Conservation (phyloP, 2,888 invertebrate genomes). For the Athalia circularis region DNA sequence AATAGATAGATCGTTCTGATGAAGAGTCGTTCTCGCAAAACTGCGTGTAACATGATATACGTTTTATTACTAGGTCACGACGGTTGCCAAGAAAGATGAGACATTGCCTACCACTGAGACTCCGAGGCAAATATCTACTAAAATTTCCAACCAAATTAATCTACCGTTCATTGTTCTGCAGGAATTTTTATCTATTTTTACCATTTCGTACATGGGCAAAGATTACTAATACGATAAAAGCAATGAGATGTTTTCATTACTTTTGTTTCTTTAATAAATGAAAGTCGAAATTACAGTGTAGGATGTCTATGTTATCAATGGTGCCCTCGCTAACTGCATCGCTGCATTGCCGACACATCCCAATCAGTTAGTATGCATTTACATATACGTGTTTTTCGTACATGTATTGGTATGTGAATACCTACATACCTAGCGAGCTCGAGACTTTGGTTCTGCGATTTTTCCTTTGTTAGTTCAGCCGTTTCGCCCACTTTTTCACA, state of each 20-base stretch:
- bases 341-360: slow-evolving; percentile 16
- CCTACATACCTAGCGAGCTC: background rate
- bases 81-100: slow-evolving; percentile 16
- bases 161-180: too few relatives aligned
- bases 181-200: too few relatives aligned
- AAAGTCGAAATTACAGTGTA: too few relatives aligned
- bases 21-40: too few relatives aligned
- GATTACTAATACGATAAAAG: too few relatives aligned
- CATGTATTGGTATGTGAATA: background rate
- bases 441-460: too few relatives aligned
- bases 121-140: background rate
- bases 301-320: background rate
- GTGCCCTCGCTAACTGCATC: background rate
- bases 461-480: slow-evolving; percentile 1
- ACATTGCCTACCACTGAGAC: background rate
- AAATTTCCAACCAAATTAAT: too few relatives aligned
- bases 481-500: slow-evolving; percentile 3
- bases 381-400: background rate
- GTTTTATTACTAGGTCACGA: slow-evolving; percentile 8
- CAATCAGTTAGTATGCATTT: background rate
- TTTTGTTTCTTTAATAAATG: too few relatives aligned
- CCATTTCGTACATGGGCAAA: too few relatives aligned
- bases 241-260: too few relatives aligned
- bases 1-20: too few relatives aligned
- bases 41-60: background rate